A percentile compares a stretch with the other conserved stretches of the same genome.
phyloP scores from a whole-genome alignment of 2,797 vertebrate species.

The Chaetophractus vellerosus region DNA sequence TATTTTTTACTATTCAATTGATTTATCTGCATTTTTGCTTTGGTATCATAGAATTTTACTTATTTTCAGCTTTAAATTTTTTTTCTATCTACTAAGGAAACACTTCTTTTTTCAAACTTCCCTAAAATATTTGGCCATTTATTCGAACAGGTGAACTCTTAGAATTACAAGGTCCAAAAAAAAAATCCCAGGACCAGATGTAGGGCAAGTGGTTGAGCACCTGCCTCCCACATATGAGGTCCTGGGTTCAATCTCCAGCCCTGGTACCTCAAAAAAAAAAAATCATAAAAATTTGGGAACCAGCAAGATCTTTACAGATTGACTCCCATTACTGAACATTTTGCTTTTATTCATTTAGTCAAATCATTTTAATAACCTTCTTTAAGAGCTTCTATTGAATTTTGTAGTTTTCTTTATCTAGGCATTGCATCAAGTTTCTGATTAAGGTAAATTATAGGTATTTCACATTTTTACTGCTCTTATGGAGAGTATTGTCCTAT shows the following conservation, averaged over 20 bases:
- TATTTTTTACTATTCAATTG: constrained; percentile 14
- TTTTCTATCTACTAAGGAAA: not conserved
- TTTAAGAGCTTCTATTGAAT: not conserved
- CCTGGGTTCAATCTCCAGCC: no score
- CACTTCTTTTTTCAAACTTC: not conserved
- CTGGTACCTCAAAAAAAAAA: not conserved
- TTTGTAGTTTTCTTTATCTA: constrained; percentile 52
- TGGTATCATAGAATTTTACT: not conserved
- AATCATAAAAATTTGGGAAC: not conserved
- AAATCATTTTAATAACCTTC: constrained; percentile 37
- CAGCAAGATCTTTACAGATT: constrained; percentile 11
- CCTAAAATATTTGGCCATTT: not conserved
- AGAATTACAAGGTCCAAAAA: constrained; percentile 24
- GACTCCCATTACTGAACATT: not conserved
- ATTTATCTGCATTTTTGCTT: constrained; percentile 32
- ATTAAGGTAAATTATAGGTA: not conserved
- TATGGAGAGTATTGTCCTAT: not conserved
- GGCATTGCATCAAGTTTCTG: constrained; percentile 27
- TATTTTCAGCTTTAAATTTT: constrained; percentile 58
- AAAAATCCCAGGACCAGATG: not conserved
- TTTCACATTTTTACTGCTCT: not conserved
- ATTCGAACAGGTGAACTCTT: not conserved
- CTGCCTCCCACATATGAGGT: no score
- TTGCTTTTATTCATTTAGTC: constrained; percentile 54
- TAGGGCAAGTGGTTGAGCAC: no score